These are phyloP conservation scores for Drosophila paulistorum DNA, from an alignment of 1,140 invertebrate genomes.

Conservation along the genomic window DNA sequence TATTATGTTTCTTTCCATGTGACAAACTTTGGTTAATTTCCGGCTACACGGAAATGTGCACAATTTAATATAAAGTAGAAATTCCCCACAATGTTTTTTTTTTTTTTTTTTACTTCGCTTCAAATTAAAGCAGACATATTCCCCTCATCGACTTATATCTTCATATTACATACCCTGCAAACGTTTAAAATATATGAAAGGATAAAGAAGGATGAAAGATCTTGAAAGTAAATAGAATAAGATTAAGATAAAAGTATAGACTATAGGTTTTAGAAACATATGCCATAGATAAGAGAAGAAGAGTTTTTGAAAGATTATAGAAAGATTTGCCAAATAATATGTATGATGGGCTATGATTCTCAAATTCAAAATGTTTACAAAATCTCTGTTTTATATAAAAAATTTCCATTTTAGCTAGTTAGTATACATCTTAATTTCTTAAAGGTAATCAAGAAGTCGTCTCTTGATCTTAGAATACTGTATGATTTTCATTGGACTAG, in stretches of 20 bases:
- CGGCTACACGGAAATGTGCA: conserved; percentile 73
- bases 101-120: conserved; percentile 17
- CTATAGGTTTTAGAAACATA: too few species aligned
- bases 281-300: too few species aligned
- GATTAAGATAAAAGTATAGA: too few species aligned
- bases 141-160: background rate
- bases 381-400: too few species aligned
- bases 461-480: conserved; percentile 9
- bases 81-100: conserved; percentile 16
- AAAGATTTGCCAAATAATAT: too few species aligned
- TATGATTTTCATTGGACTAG: conserved; percentile 38
- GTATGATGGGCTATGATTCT: too few species aligned
- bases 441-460: background rate
- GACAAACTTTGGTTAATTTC: conserved; percentile 73
- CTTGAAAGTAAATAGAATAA: background rate
- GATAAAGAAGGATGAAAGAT: background rate
- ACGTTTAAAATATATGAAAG: background rate
- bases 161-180: background rate
- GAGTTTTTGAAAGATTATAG: too few species aligned
- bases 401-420: too few species aligned
- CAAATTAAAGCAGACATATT: conserved; percentile 3
- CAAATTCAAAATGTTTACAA: too few species aligned
- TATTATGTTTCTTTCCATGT: conserved; percentile 59
- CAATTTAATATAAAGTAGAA: conserved; percentile 65
- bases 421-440: background rate